Conservation (phyloP, 2,888 invertebrate genomes). For the Mesorhabditis sp. region DNA sequence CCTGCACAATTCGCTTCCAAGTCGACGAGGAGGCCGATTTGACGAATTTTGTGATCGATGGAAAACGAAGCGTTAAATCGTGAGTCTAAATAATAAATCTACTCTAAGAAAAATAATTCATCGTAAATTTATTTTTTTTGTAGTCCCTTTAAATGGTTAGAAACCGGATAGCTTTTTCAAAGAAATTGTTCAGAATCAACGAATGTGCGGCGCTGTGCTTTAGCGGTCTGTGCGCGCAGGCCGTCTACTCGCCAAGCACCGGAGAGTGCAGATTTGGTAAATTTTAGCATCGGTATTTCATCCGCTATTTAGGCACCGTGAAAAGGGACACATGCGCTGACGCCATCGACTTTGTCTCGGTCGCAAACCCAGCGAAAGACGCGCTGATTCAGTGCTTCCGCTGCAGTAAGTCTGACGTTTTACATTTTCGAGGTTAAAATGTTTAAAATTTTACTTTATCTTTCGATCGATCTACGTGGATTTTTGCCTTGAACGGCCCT, state of each 20-base stretch:
- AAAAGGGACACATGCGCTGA: constrained; percentile 25
- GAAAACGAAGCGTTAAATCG: neutral
- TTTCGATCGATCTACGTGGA: too few species aligned
- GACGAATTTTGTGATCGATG: constrained; percentile 20
- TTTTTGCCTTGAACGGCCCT: too few species aligned
- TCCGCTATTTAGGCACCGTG: neutral
- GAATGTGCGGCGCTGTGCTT: constrained; percentile 53
- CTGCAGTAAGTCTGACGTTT: constrained; percentile 39
- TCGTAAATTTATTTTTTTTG: too few species aligned
- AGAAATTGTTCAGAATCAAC: constrained; percentile 37
- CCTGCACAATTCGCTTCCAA: constrained; percentile 55
- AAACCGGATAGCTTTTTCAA: neutral
- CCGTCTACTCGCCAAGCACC: constrained; percentile 41
- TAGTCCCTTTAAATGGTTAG: neutral
- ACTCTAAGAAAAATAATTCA: neutral
- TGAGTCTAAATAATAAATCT: neutral
- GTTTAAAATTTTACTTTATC: too few species aligned
- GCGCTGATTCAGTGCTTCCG: constrained; percentile 50
- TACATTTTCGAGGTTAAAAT: too few species aligned
- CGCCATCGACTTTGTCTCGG: constrained; percentile 19
- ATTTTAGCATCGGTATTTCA: neutral
- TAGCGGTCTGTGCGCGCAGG: constrained; percentile 46
- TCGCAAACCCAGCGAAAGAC: constrained; percentile 25
- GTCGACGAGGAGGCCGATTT: constrained; percentile 30
- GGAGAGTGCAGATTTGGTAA: constrained; percentile 34